Percentiles rank a stretch among this genome's conserved stretches.
These are phyloP conservation scores for Drepana arcuata DNA, from an alignment of 1,140 invertebrate genomes.

Conservation along the genomic window DNA sequence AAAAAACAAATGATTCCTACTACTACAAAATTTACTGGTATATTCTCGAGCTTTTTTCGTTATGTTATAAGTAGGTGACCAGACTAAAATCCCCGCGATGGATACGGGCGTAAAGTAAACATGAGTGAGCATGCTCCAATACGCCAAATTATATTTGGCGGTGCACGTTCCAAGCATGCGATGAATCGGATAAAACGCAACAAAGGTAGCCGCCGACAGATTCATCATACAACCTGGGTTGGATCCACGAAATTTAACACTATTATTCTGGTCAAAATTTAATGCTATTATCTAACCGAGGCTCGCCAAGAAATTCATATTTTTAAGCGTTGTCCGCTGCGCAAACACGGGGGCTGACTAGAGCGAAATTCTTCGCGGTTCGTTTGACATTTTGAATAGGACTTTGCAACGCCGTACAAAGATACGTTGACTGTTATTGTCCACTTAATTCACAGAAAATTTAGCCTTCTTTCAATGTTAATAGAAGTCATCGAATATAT, in stretches of 20 bases:
- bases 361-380: slow-evolving; percentile 55
- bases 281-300: slow-evolving; percentile 52
- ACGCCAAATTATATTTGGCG: slow-evolving; percentile 17
- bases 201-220: slow-evolving; percentile 52
- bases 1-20: too few relatives aligned
- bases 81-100: too few relatives aligned
- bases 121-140: too few relatives aligned
- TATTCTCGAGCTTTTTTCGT: slow-evolving; percentile 4
- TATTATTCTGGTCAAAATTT: slow-evolving; percentile 60
- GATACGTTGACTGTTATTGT: too few relatives aligned
- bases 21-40: slow-evolving; percentile 7
- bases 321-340: slow-evolving; percentile 45
- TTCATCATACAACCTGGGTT: slow-evolving; percentile 54
- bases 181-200: too few relatives aligned
- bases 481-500: too few relatives aligned
- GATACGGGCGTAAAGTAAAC: too few relatives aligned
- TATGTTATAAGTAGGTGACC: too few relatives aligned
- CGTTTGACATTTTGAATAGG: slow-evolving; percentile 48
- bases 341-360: slow-evolving; percentile 47
- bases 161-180: too few relatives aligned
- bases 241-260: slow-evolving; percentile 63
- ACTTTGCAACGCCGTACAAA: slow-evolving; percentile 27
- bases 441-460: too few relatives aligned
- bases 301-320: slow-evolving; percentile 24
- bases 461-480: too few relatives aligned